Evolutionary conservation across 2,888 invertebrate species (phyloP), one percentile per base, ranked within the genome.

Genomic region (Cerastis leucographa): DNA sequence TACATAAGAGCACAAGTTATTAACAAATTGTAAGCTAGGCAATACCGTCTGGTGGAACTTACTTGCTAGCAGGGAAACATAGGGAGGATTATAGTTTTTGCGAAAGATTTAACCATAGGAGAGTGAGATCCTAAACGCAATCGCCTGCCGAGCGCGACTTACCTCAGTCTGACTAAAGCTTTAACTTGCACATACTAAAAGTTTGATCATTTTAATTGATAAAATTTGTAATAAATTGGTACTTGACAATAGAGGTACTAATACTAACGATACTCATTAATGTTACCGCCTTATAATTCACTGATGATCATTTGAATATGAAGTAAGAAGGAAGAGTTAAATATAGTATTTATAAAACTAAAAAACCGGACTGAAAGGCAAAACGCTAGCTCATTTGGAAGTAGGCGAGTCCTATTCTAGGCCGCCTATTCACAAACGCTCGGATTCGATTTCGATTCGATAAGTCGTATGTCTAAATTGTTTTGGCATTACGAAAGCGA

Each of bases 1-100:
- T 74, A 19, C 71, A 35, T 82, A 79, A 70, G 79, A 79, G 82
- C 82, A 74, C 82, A 75, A 73, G 70, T 75, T 12, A 12, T 46
- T 67, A 72, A 25, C 56, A 44, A 70, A 51, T 65, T 71, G 66
- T 76, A 80, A 25, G 69, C 76, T 67, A 70, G 44, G 62, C 76
- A 76, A 70, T 61, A 49, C 62, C 40, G 3, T 70, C 49, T 3
- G 71, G 44, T 66, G 75, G 56, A 42, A 76, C 69, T 70, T 67
- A 62, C 19, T 42, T 3, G n/a, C 71, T 54, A 74, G 67, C 68
- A 35, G 51, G n/a, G 25, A 42, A 5, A 69, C 8, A 46, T 35
- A 35, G 35, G 35, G 35, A 19, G 17, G 40, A 44, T 67, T 29
- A 54, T 17, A 56, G 71, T 35, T 64, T 35, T 72, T 46, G 25